These are phyloP conservation scores for Sebastes ruberrimus DNA, from an alignment of 2,797 vertebrate genomes.

Conservation along the genomic window DNA sequence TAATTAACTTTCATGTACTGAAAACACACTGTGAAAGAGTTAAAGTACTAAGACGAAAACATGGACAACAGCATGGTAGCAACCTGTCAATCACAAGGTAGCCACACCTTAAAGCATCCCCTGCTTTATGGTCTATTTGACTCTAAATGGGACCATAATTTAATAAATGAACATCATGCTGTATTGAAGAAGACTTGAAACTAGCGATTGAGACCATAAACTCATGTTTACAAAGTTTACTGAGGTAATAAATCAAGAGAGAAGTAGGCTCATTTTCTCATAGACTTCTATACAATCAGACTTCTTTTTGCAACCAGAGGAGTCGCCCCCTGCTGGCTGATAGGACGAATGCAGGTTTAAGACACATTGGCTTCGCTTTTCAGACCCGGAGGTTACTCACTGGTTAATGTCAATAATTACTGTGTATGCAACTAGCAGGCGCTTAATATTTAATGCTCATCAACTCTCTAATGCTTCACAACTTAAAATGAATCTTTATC, in stretches of 20 bases:
- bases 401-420: neutral
- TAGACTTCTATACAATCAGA: neutral
- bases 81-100: too few relatives aligned
- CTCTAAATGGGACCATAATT: neutral
- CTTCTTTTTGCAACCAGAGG: too few relatives aligned
- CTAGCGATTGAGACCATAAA: neutral
- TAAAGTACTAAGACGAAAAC: too few relatives aligned
- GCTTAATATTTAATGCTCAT: neutral
- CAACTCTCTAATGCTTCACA: neutral
- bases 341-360: neutral
- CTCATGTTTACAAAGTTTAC: neutral
- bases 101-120: rapidly evolving
- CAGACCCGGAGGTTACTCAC: neutral
- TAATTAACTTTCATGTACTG: too few relatives aligned
- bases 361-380: neutral
- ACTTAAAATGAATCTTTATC: constrained; percentile 13
- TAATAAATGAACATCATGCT: too few relatives aligned
- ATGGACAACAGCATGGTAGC: too few relatives aligned
- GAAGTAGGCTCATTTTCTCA: neutral
- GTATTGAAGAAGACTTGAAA: neutral
- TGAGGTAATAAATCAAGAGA: too few relatives aligned
- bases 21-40: too few relatives aligned
- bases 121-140: neutral
- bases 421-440: neutral
- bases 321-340: neutral